phyloP scores from a whole-genome alignment of 2,888 invertebrate genomes.

The Cancer borealis region DNA sequence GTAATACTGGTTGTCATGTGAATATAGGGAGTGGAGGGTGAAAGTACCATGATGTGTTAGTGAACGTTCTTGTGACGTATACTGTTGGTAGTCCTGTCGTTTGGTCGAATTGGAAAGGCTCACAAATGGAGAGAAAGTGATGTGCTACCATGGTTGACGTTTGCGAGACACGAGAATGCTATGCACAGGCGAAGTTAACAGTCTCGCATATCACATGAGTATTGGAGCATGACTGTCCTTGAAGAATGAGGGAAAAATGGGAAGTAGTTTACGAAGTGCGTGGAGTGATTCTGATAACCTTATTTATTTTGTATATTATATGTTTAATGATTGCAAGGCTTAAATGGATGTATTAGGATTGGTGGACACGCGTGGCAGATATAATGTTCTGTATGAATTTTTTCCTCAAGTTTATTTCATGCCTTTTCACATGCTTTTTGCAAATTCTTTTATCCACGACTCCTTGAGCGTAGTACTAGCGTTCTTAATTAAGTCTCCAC shows the following conservation, averaged over 20 bases:
- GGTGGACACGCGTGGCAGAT: neutral
- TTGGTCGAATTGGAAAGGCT: constrained; percentile 63
- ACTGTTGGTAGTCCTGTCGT: constrained; percentile 45
- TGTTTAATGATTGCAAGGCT: neutral
- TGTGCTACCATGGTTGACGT: neutral
- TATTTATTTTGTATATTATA: neutral
- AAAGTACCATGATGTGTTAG: neutral
- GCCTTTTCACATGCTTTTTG: neutral
- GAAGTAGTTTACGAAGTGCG: neutral
- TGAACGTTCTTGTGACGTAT: neutral
- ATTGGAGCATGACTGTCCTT: neutral
- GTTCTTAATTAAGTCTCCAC: neutral
- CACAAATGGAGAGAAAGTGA: constrained; percentile 56
- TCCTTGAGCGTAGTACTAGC: neutral
- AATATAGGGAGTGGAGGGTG: neutral
- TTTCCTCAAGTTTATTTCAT: neutral
- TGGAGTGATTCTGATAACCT: neutral
- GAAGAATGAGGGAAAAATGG: neutral
- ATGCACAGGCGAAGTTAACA: neutral
- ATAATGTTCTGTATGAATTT: neutral
- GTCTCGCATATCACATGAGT: neutral
- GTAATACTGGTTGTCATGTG: neutral
- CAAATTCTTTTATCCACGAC: neutral
- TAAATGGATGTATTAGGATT: neutral
- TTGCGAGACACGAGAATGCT: neutral